Percentiles rank a stretch among this genome's conserved stretches.
Conservation (phyloP, 2,888 invertebrate species). For the Ariolimax columbianus region DNA sequence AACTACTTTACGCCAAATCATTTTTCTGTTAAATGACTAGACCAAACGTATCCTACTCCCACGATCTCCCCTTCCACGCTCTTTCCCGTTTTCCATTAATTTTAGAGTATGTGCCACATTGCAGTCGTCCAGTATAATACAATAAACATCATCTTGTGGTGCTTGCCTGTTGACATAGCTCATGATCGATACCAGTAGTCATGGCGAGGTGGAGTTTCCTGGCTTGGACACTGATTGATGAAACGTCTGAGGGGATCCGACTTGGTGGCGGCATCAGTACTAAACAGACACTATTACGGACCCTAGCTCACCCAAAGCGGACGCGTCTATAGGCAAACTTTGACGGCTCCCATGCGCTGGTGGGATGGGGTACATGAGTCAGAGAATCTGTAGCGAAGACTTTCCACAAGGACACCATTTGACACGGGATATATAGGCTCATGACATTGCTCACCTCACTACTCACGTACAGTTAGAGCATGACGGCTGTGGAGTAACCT, state of each 20-base stretch:
- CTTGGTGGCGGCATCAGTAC: constrained; percentile 11
- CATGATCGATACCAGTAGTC: constrained; percentile 26
- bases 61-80: neutral
- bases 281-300: constrained; percentile 18
- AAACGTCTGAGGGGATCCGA: constrained; percentile 19
- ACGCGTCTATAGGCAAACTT: neutral
- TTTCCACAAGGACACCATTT: no score
- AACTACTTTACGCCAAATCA: neutral
- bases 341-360: neutral
- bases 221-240: constrained; percentile 24
- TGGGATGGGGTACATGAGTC: no score
- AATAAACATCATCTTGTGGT: constrained; percentile 23
- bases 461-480: no score
- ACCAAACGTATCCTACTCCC: neutral
- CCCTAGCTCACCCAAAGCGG: neutral
- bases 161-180: constrained; percentile 24
- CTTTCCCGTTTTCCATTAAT: neutral
- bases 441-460: no score
- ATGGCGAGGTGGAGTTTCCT: neutral
- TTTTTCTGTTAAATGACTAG: neutral
- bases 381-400: neutral
- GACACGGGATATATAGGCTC: no score
- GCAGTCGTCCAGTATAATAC: neutral
- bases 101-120: neutral
- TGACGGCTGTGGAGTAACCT: no score